These are phyloP conservation scores for Sorex araneus DNA, from an alignment of 2,113 vertebrate species.

Conservation along the genomic window DNA sequence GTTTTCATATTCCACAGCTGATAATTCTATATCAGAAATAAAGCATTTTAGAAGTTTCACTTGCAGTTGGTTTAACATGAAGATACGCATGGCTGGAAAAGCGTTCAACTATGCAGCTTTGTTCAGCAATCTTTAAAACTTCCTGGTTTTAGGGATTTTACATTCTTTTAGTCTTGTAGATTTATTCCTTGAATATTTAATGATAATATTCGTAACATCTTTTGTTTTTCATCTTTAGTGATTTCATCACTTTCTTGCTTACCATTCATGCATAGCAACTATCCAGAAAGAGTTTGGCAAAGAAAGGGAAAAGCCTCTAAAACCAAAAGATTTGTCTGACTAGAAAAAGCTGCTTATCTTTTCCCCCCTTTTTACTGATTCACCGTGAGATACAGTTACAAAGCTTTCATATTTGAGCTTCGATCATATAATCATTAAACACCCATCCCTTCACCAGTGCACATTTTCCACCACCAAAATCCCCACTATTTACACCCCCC, in stretches of 20 bases:
- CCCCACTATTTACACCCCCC: too few species aligned
- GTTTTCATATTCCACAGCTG: neutral
- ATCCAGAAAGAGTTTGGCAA: conserved; percentile 44
- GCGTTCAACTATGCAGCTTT: neutral
- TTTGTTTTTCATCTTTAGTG: conserved; percentile 27
- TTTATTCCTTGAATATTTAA: conserved; percentile 19
- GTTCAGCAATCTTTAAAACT: neutral
- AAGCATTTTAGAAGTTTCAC: conserved; percentile 30
- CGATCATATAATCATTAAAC: too few species aligned
- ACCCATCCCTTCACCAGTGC: too few species aligned
- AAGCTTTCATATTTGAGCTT: too few species aligned
- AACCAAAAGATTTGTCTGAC: neutral
- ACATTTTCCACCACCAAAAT: too few species aligned
- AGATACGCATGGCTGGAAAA: neutral
- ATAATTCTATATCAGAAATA: neutral
- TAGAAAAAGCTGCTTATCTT: neutral
- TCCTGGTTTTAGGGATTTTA: conserved; percentile 14
- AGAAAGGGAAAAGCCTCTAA: neutral
- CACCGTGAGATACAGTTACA: too few species aligned
- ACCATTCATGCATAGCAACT: neutral
- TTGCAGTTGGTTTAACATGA: conserved; percentile 34
- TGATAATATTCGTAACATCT: conserved; percentile 29
- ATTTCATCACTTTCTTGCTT: conserved; percentile 9
- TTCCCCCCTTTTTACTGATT: neutral
- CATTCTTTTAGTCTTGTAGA: conserved; percentile 5